Conservation (phyloP, 2,113 vertebrate genomes). For the Typhlomys cinereus region DNA sequence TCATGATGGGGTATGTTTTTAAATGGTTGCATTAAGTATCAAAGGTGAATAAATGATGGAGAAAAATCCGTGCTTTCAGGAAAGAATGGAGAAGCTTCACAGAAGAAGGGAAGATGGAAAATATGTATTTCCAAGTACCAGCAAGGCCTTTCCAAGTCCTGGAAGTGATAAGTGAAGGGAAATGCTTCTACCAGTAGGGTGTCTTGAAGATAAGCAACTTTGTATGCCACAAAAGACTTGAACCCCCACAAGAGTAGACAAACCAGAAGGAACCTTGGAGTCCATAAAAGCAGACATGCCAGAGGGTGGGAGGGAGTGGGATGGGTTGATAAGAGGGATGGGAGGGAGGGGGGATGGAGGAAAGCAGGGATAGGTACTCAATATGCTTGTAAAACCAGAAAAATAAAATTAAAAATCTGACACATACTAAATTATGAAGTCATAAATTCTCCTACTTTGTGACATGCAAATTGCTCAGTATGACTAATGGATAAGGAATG, state of each 20-base stretch:
- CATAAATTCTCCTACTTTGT: neutral
- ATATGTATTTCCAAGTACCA: neutral
- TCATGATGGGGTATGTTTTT: neutral
- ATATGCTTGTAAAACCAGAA: too few relatives aligned
- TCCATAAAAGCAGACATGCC: too few relatives aligned
- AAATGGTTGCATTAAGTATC: neutral
- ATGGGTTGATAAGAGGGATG: too few relatives aligned
- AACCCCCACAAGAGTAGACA: too few relatives aligned
- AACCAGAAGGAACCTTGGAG: too few relatives aligned
- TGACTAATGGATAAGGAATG: neutral
- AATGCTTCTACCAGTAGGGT: too few relatives aligned
- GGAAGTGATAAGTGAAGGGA: too few relatives aligned
- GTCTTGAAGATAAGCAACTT: too few relatives aligned
- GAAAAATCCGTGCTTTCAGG: neutral
- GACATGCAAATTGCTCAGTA: neutral
- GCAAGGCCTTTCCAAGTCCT: neutral
- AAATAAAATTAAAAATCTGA: neutral
- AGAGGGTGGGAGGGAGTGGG: rapidly evolving
- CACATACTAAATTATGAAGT: neutral
- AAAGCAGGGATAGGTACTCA: too few relatives aligned
- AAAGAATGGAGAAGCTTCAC: neutral
- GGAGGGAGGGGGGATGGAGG: too few relatives aligned
- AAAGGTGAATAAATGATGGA: neutral
- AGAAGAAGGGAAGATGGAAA: neutral
- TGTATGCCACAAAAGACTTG: too few relatives aligned